Conservation (phyloP, 2,888 invertebrate species). For the Microplitis manilae region DNA sequence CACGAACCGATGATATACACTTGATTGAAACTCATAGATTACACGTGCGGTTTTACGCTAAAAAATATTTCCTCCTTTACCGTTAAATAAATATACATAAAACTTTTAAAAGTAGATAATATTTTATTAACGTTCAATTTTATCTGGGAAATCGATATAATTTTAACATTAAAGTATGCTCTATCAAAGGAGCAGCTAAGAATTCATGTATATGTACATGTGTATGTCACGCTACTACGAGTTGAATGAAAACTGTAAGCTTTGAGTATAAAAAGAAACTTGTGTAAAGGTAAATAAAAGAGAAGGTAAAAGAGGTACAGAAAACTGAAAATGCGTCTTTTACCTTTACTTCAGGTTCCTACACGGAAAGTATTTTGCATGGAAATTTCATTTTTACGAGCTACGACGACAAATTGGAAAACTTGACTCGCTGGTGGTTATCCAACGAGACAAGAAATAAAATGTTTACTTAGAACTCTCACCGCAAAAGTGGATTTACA, state of each 20-base stretch:
- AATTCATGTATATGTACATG: not conserved
- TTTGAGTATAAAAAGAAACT: not conserved
- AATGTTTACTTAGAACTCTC: conserved; percentile 48
- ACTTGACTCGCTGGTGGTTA: conserved; percentile 49
- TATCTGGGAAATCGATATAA: not conserved
- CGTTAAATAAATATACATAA: not conserved
- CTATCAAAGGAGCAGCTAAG: not conserved
- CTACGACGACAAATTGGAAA: conserved; percentile 57
- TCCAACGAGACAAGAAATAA: conserved; percentile 41
- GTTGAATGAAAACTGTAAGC: not conserved
- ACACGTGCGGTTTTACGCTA: not conserved
- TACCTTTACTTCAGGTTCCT: conserved; percentile 19
- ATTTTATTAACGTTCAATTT: not conserved
- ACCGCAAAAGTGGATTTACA: conserved; percentile 10
- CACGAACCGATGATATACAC: conserved; percentile 22
- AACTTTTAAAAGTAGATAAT: not conserved
- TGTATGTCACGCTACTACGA: not conserved
- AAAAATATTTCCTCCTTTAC: not conserved
- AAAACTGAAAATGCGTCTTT: conserved; percentile 6
- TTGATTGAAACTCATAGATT: not conserved
- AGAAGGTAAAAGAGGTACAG: not conserved
- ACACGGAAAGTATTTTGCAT: conserved; percentile 52
- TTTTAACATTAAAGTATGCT: not conserved
- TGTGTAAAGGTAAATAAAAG: not conserved
- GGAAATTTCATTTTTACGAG: conserved; percentile 53